Percentiles rank a stretch among this genome's conserved stretches.
Evolutionary conservation across 2,113 vertebrate genomes (phyloP).

Genomic region (Petroica traversi): DNA sequence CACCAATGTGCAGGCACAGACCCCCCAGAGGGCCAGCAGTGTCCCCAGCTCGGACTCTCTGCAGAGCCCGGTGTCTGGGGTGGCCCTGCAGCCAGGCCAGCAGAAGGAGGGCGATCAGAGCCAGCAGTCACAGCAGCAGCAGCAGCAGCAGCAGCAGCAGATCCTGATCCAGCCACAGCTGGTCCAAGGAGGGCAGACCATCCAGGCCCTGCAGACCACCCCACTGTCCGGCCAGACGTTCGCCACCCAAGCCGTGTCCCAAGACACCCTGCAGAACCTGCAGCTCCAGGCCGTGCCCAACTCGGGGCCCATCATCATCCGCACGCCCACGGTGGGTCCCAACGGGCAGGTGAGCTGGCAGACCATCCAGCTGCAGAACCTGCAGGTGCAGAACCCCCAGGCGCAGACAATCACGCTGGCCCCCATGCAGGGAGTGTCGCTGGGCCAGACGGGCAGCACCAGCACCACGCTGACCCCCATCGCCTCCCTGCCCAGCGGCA

Average conservation of each 20-base stretch:
- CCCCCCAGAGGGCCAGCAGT: constrained; percentile 70
- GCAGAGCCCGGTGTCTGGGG: constrained; percentile 70
- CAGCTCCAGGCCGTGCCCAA: constrained; percentile 91
- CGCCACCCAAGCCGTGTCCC: constrained; percentile 87
- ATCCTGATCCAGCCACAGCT: constrained; percentile 84
- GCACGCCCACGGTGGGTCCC: constrained; percentile 87
- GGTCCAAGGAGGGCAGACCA: constrained; percentile 83
- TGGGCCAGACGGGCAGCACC: constrained; percentile 82
- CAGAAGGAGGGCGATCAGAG: constrained; percentile 79
- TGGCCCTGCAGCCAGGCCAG: constrained; percentile 66
- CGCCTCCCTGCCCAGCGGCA: constrained; percentile 80
- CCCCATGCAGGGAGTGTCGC: constrained; percentile 85
- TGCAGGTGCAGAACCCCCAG: constrained; percentile 82
- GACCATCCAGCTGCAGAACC: constrained; percentile 94
- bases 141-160: constrained; percentile 80
- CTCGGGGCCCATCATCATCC: constrained; percentile 89
- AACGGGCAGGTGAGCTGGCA: constrained; percentile 98
- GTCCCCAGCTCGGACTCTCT: constrained; percentile 73
- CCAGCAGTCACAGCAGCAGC: constrained; percentile 48
- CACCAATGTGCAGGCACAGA: constrained; percentile 69
- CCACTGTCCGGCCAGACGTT: constrained; percentile 86
- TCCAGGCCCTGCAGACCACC: constrained; percentile 86
- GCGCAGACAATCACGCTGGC: constrained; percentile 93
- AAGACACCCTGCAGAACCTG: constrained; percentile 92
- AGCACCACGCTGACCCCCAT: constrained; percentile 78